These are phyloP conservation scores for Aplodontia rufa DNA, from an alignment of 2,113 vertebrate genomes.

Conservation along the genomic window DNA sequence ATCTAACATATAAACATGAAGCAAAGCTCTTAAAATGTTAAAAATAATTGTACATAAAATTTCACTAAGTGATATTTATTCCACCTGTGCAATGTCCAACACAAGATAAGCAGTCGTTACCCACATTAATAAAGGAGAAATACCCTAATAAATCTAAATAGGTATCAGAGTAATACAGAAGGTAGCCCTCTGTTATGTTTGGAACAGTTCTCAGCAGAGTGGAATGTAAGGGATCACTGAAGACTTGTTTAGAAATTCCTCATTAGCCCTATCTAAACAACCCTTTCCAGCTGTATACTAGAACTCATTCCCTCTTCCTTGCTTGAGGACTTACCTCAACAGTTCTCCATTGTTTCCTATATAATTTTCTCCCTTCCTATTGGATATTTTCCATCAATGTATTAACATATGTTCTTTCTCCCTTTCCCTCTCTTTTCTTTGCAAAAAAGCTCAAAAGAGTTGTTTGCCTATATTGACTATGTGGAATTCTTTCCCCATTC, in stretches of 20 bases:
- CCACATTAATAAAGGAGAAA: neutral
- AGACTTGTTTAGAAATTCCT: neutral
- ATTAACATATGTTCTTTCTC: neutral
- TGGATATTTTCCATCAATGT: neutral
- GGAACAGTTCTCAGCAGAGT: neutral
- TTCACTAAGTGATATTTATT: neutral
- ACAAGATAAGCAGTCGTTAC: neutral
- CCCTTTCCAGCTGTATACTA: neutral
- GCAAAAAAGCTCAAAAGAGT: neutral
- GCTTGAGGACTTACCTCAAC: neutral
- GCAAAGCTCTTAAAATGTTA: constrained; percentile 23
- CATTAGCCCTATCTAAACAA: neutral
- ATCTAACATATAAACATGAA: neutral
- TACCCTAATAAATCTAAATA: neutral
- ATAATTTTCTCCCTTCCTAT: neutral
- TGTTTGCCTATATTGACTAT: neutral
- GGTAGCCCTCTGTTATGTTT: neutral
- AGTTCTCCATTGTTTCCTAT: neutral
- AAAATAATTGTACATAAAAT: constrained; percentile 24
- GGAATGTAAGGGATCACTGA: neutral
- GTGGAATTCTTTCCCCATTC: neutral
- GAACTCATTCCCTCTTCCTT: neutral
- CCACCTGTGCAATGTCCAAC: neutral
- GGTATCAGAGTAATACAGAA: neutral
- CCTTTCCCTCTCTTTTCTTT: too few species aligned